Conservation (phyloP, 2,113 vertebrate genomes). For the Mungos mungo region DNA sequence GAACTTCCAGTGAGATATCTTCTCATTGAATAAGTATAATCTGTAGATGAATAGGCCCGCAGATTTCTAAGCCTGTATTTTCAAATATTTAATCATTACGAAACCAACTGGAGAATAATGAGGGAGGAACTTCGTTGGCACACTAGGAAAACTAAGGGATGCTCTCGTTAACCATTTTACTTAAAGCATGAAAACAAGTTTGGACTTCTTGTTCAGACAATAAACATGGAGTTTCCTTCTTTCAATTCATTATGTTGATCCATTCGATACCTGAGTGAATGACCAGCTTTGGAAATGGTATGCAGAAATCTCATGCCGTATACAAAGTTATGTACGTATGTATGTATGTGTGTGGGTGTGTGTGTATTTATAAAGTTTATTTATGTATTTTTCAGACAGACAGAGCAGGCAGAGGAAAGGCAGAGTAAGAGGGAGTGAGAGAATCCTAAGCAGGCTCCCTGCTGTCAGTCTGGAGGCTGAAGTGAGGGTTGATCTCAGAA, state of each 20-base stretch:
- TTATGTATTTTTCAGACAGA: too few relatives aligned
- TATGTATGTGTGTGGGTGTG: too few relatives aligned
- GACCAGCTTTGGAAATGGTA: background rate
- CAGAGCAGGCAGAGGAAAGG: too few relatives aligned
- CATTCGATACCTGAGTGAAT: background rate
- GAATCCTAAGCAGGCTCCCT: too few relatives aligned
- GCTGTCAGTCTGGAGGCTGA: too few relatives aligned
- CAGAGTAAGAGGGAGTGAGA: too few relatives aligned
- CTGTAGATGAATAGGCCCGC: background rate
- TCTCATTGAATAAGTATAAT: background rate
- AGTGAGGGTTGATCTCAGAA: too few relatives aligned
- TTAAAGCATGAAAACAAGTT: background rate
- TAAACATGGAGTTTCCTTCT: background rate
- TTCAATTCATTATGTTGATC: background rate
- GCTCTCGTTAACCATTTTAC: background rate
- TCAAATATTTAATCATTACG: background rate
- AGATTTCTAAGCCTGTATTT: constrained; percentile 8
- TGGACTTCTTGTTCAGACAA: background rate
- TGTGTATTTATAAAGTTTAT: too few relatives aligned
- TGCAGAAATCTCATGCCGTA: background rate
- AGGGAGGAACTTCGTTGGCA: background rate
- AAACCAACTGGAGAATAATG: background rate
- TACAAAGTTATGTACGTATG: background rate
- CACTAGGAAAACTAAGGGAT: background rate
- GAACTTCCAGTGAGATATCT: background rate